Conservation (phyloP, 2,888 invertebrate species). For the Resseliella maxima region DNA sequence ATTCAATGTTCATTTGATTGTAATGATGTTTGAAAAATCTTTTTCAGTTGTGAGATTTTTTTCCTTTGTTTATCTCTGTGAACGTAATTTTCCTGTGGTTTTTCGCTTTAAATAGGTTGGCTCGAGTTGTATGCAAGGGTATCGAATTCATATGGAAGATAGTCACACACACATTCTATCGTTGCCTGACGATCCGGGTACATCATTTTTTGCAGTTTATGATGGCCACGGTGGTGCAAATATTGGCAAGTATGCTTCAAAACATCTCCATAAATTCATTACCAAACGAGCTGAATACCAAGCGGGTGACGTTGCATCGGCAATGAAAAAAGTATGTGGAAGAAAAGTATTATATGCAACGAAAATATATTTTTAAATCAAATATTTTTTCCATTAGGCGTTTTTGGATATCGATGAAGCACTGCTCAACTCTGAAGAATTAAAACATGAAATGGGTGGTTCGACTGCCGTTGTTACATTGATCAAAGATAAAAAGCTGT, state of each 20-base stretch:
- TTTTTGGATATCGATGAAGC: conserved; percentile 92
- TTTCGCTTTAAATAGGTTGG: conserved; percentile 77
- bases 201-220: conserved; percentile 96
- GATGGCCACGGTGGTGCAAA: conserved; percentile 80
- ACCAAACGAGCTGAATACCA: conserved; percentile 84
- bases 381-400: conserved; percentile 69
- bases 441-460: conserved; percentile 93
- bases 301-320: conserved; percentile 79
- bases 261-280: conserved; percentile 93
- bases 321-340: conserved; percentile 78
- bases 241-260: conserved; percentile 94
- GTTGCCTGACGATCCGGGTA: conserved; percentile 90
- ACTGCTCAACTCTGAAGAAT: conserved; percentile 88
- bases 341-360: neutral
- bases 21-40: neutral
- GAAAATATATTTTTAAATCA: neutral
- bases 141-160: conserved; percentile 99
- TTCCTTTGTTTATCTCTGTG: neutral
- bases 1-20: neutral
- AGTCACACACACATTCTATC: conserved; percentile 96
- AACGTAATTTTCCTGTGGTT: no score
- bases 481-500: conserved; percentile 85
- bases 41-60: neutral
- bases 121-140: conserved; percentile 99
- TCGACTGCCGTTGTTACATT: conserved; percentile 91